Base-by-base conservation (phyloP, 2,888 invertebrate genomes). In the Azorinus chamasolen region DNA sequence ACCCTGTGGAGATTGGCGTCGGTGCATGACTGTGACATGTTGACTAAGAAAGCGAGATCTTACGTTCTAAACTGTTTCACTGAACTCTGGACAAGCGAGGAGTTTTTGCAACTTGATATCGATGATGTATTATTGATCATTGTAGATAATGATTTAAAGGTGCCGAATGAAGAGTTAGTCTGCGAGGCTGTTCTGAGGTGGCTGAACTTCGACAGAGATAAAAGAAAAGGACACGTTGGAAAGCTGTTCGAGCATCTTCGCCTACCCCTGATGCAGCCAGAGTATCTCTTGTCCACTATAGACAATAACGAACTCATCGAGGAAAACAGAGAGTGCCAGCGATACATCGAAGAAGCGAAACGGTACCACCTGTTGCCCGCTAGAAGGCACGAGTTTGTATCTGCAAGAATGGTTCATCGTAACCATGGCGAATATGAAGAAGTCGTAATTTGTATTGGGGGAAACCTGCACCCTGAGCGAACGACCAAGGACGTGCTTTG, bases 1-100 rank as follows among this genome's bases (percentile, higher is more conserved):
- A 96, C 96, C 37, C 95, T 97, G 50, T 95, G 96, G 95, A 95
- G 95, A 86, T 97, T 97, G 93, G 96, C 97, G 10, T 95, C 95
- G 84, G 95, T 95, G 74, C 95, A 96, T 85, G 96, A 96, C 89
- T 96, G 96, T 91, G 94, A 94, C 61, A 95, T 95, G 69, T 94
- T 98, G 50, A 95, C 96, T 86, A 94, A 94, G n/a, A 95, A 95
- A 85, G 95, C 96, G 16, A 94, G 95, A 86, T 95, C 94, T 89
- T 96, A 95, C 89, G 93, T 96, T 57, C 95, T 97, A 93, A 57
- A 71, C 41, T 81, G 83, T 50, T 89, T 88, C 71, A 72, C 70
- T n/a, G 71, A 84, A 2, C 72, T 87, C n/a, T 84, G 84, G 24
- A 70, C 83, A 46, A 83, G 76, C 20, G 86, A 87, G 14, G 89